Evolutionary conservation across 1,140 invertebrate species (phyloP), one percentile per base, ranked within the genome.

Genomic region (Teleopsis dalmanni): DNA sequence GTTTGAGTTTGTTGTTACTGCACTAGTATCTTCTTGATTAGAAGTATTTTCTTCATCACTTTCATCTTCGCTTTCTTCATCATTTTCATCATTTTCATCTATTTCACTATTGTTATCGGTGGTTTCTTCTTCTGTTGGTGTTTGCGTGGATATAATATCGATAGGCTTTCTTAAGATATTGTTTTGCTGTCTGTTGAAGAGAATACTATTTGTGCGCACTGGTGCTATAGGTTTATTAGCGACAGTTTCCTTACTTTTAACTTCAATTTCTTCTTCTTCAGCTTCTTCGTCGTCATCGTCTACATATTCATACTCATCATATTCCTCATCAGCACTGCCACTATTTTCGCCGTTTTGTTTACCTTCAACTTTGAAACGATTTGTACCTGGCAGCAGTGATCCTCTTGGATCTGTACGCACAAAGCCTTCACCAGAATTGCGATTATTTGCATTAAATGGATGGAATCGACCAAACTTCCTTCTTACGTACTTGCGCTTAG

Each of bases 281-380:
- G 74, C 71, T 43, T 73, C 73, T 2, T 74, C 54, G 47, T 73
- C 57, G 44, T 75, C 72, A 54, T 75, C 75, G 23, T 77, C 72
- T 16, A 68, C 62, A 5, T 54, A 49, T 1, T 47, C 44, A 4
- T 55, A 52, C 11, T 49, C 43, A 1, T 44, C 42, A 3, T 44
- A 47, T 16, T 26, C 52, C 8, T 37, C 38, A 36, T 21, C 31
- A 16, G 25, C 14, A 27, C 14, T 29, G 9, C 35, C 47, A 16
- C 22, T 53, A 21, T 26, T 25, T 31, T 29, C 25, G 3, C 29
- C 29, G 9, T 25, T 29, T 3, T 33, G 44, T n/a, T 46, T 34
- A 38, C 36, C 48, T 41, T 52, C 29, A 19, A 43, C 6, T 16
- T 56, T 60, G 16, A 66, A 67, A 6, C 58, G 60, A 16, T 60